Conservation (phyloP, 2,113 vertebrate species). For the Cathartes aura region DNA sequence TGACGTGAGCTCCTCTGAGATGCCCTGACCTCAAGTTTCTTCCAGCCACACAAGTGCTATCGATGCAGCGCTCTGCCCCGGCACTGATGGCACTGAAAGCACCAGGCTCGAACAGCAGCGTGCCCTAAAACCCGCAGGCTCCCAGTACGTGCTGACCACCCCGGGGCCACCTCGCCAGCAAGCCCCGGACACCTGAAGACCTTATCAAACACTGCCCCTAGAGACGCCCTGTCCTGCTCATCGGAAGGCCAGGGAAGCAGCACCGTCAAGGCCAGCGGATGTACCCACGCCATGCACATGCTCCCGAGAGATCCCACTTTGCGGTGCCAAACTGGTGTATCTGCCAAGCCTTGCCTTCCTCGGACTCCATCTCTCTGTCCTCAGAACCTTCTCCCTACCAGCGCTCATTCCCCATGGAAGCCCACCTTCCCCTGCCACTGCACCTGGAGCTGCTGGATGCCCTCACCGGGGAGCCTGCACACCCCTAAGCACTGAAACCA, state of each 20-base stretch:
- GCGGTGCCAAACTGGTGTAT: not conserved
- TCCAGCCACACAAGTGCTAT: not conserved
- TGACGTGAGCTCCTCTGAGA: not conserved
- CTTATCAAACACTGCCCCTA: not conserved
- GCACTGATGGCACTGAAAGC: not conserved
- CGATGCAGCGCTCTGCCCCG: fast-evolving
- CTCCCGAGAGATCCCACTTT: not conserved
- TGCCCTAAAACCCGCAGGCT: not conserved
- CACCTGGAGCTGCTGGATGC: not conserved
- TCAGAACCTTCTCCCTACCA: not conserved
- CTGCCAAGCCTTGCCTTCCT: not conserved
- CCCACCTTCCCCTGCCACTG: not conserved
- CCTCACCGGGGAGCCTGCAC: not conserved
- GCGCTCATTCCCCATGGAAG: fast-evolving
- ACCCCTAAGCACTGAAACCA: not conserved
- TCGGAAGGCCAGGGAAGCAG: not conserved
- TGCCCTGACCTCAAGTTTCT: not conserved
- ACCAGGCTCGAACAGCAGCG: not conserved
- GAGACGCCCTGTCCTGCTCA: not conserved
- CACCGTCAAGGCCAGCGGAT: fast-evolving
- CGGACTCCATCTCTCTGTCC: fast-evolving
- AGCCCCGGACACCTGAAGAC: not conserved
- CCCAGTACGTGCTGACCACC: fast-evolving
- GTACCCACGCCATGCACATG: fast-evolving
- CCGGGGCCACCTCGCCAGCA: not conserved